Base-by-base conservation (phyloP, 1,140 invertebrate genomes). In the Drosophila teissieri region DNA sequence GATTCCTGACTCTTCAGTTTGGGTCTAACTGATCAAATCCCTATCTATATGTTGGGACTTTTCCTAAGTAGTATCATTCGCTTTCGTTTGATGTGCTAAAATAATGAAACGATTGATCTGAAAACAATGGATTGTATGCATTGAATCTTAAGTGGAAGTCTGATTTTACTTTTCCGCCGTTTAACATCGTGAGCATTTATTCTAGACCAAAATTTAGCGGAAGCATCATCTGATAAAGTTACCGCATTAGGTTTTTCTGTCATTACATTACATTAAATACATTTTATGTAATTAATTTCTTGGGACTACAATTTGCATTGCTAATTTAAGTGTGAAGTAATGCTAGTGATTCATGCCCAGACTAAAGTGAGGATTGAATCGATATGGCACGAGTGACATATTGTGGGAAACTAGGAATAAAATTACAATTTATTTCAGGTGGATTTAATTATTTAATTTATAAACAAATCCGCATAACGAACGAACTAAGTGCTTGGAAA, bases 401-500 rank as follows among this genome's bases (percentile, higher is more conserved):
- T 10, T 56, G 8, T 22, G 19, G 11, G 8, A 24, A 31, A n/a
- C 27, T 10, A 17, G 46, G 36, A 31, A 44, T 17, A 56, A 44
- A 31, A 10, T 36, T 19, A 2, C 31, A 14, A 56, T 56, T 56
- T 39, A 44, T 56, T 56, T 24, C 4, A 54, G 52, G 6, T 19
- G 17, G 52, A 24, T 31, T 37, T 24, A 44, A 54, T 55, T 31
- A 10, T 27, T 45, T 22, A 37, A 17, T 34, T 55, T 15, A 63
- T 36, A 40, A 54, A 27, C n/a, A 55, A 55, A 63, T 55, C 60
- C 19, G 61, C 61, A 55, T 62, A 44, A n/a, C 19, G 6, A 27
- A 19, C 7, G 4, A 54, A 54, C n/a, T 15, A 15, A 40, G n/a
- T n/a, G 7, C n/a, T 11, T 11, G 15, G 6, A 3, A 45, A 12